Evolutionary conservation across 2,888 invertebrate species (phyloP), one percentile per base, ranked within the genome.

Genomic region (Cheilosia urbana): DNA sequence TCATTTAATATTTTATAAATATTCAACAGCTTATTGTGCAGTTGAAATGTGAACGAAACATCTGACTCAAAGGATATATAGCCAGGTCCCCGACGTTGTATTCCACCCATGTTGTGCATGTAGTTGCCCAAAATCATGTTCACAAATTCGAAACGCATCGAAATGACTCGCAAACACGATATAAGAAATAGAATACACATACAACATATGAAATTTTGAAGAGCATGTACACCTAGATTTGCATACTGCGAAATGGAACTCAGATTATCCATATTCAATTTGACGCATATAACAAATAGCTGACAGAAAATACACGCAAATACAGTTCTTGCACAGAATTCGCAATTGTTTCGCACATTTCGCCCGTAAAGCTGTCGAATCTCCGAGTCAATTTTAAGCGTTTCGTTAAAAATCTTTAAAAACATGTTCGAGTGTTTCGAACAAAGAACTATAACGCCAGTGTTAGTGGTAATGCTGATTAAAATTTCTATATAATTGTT

Each of bases 401-500:
- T 89, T 4, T 91, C 90, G 65, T 90, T 91, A 37, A 92, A 89
- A n/a, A 91, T 89, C 27, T 88, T 87, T 24, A 92, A 42, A 65
- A 90, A 89, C 3, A 62, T 73, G 15, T 90, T 90, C 0, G 89
- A 88, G 63, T 92, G 90, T 40, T 88, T 88, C 1, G 88, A 87
- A 40, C 91, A 91, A 0, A 90, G 87, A 0, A 91, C 84, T 3
- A 91, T 87, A 0, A 90, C 90, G 27, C 84, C 87, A 0, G 90
- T 89, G 58, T 91, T 91, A 37, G 91, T 90, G 4, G 89, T 69
- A 15, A 90, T 89, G 66, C 90, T 90, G 15, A 91, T 89, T 13
- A 91, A 42, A 7, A 90, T 85, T 34, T 92, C 91, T 47, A 91
- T 90, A 89, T 91, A 91, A 76, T 91, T 89, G 84, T 90, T 92